Percentiles rank a stretch among this genome's conserved stretches.
Evolutionary conservation across 1,140 invertebrate species (phyloP).

Genomic region (Solen grandis): DNA sequence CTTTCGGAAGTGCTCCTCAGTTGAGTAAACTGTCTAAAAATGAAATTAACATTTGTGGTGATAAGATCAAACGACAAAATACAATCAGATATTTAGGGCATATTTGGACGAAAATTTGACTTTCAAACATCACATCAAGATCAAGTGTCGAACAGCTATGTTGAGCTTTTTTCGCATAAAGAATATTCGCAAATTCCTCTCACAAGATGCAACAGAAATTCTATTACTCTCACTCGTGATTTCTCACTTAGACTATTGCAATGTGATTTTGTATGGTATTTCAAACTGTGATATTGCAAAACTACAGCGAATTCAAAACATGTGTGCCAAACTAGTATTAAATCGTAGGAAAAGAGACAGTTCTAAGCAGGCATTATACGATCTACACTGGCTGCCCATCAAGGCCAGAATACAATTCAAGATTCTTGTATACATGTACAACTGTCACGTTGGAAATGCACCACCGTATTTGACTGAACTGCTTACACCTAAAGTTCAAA

Average conservation of each 20-base stretch:
- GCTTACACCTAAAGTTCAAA: too few relatives aligned
- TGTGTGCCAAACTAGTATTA: conserved; percentile 18
- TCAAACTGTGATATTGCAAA: not conserved
- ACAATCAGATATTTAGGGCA: conserved; percentile 5
- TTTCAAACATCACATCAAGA: not conserved
- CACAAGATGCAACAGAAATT: conserved; percentile 13
- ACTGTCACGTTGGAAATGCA: not conserved
- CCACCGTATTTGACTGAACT: not conserved
- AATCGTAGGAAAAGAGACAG: not conserved
- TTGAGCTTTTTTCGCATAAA: conserved; percentile 10
- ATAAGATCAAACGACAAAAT: not conserved
- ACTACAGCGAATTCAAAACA: conserved; percentile 21
- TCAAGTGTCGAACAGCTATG: conserved; percentile 1
- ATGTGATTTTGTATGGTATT: conserved; percentile 11
- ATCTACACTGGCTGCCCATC: conserved; percentile 11
- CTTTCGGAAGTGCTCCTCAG: not conserved
- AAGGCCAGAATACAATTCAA: conserved; percentile 1
- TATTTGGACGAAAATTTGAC: conserved; percentile 5
- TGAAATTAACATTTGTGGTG: conserved; percentile 3
- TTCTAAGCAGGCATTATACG: not conserved
- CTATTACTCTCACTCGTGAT: conserved; percentile 25
- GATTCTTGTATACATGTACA: not conserved
- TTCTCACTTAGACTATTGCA: conserved; percentile 25
- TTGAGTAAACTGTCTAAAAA: not conserved
- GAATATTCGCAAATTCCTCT: not conserved